phyloP scores from a whole-genome alignment of 2,888 invertebrate species.

The Glyphotaelius pellucidus region DNA sequence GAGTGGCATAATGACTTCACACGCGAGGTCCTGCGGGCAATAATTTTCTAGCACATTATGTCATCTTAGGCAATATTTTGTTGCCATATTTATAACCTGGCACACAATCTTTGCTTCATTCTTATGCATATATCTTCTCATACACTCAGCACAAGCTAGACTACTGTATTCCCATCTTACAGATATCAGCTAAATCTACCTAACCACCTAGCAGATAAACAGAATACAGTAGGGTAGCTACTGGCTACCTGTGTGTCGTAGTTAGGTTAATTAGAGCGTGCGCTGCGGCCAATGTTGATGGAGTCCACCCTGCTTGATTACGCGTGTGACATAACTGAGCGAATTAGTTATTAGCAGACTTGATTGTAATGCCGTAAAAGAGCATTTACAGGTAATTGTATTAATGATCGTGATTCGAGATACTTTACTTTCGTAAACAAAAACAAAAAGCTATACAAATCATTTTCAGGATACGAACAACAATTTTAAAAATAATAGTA shows the following conservation, averaged over 20 bases:
- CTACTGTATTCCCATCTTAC: neutral
- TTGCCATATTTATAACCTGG: no score
- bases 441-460: no score
- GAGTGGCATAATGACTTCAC: no score
- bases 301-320: constrained; percentile 21
- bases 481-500: no score
- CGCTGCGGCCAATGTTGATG: neutral
- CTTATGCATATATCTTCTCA: no score
- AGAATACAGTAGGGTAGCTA: no score
- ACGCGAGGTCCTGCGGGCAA: neutral
- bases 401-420: neutral
- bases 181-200: neutral
- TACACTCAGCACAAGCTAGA: neutral
- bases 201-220: neutral
- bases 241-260: neutral
- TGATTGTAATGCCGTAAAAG: neutral
- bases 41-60: no score
- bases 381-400: neutral
- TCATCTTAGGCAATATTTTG: no score
- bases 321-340: neutral
- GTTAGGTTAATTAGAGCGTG: neutral
- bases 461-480: no score
- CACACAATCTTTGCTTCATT: no score
- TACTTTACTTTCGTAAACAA: neutral
- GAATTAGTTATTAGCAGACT: neutral